These are phyloP conservation scores for Acrossocheilus wenchowensis DNA, from an alignment of 2,797 vertebrate genomes.

Conservation along the genomic window DNA sequence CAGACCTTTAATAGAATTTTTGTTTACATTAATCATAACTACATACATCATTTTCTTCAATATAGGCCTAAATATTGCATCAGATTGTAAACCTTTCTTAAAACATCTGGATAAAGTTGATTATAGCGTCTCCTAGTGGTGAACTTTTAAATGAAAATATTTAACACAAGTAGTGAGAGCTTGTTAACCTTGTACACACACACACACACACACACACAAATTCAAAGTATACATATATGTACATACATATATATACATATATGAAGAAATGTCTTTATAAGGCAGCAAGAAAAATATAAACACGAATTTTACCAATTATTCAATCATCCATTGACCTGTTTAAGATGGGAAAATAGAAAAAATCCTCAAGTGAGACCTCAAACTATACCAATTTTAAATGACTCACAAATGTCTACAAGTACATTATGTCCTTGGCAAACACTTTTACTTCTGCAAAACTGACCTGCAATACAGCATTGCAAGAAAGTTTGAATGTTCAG, in stretches of 20 bases:
- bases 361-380: not conserved
- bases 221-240: no score
- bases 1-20: not conserved
- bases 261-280: not conserved
- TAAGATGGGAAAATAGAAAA: not conserved
- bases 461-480: not conserved
- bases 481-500: not conserved
- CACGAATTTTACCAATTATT: not conserved
- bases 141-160: not conserved
- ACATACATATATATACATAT: not conserved
- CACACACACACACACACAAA: not conserved
- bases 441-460: not conserved
- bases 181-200: not conserved
- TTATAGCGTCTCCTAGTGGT: conserved; percentile 7
- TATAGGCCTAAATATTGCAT: not conserved
- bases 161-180: not conserved
- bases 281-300: not conserved
- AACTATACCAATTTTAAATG: not conserved
- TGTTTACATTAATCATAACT: not conserved
- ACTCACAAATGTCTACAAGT: not conserved
- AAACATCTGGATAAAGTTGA: not conserved
- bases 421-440: not conserved
- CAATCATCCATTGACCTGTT: not conserved
- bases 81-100: not conserved
- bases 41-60: not conserved